Evolutionary conservation across 2,888 invertebrate species (phyloP).

Genomic region (Ptilodon capucinus): DNA sequence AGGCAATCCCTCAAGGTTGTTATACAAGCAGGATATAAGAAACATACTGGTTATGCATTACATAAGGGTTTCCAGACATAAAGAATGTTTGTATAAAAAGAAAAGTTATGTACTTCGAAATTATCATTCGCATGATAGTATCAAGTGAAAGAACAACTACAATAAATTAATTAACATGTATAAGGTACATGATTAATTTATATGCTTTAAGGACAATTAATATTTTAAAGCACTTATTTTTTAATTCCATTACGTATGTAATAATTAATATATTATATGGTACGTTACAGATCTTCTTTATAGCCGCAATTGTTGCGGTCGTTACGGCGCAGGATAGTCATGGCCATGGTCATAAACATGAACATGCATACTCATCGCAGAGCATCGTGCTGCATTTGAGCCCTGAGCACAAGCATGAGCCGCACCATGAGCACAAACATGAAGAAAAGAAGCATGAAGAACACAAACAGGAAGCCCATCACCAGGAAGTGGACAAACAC

Average conservation of each 20-base stretch:
- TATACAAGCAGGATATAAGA: slow-evolving; percentile 5
- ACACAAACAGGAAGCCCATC: slow-evolving; percentile 11
- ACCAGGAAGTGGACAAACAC: background rate
- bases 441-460: no score
- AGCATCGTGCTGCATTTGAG: slow-evolving; percentile 47
- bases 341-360: background rate
- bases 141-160: slow-evolving; percentile 3
- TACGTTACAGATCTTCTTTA: background rate
- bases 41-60: slow-evolving; percentile 8
- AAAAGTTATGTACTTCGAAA: background rate
- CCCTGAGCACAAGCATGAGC: slow-evolving; percentile 28
- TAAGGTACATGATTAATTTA: background rate
- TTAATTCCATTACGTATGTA: no score
- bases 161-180: background rate
- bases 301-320: background rate
- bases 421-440: slow-evolving; percentile 1
- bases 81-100: background rate
- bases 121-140: slow-evolving; percentile 8
- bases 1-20: slow-evolving; percentile 6
- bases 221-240: no score
- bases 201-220: no score
- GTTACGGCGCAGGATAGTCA: background rate
- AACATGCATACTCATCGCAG: slow-evolving; percentile 47
- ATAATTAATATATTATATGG: no score
- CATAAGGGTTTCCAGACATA: background rate